A percentile compares a stretch with the other conserved stretches of the same genome.
Conservation (phyloP, 1,140 invertebrate genomes). For the Dufourea novaeangliae region DNA sequence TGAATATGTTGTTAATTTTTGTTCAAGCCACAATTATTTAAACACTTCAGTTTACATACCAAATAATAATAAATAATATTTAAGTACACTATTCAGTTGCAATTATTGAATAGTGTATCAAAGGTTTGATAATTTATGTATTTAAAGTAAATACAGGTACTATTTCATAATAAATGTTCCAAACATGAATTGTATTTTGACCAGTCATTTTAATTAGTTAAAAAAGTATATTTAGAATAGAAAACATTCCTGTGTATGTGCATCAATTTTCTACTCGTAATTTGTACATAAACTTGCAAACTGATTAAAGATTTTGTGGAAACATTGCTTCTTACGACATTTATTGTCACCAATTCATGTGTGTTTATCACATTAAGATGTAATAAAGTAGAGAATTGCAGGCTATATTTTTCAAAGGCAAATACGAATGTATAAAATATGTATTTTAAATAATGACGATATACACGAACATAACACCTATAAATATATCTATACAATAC, state of each 20-base stretch:
- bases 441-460: background rate
- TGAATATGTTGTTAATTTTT: constrained; percentile 2
- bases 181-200: constrained; percentile 37
- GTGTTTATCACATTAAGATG: background rate
- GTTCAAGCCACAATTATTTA: constrained; percentile 42
- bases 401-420: background rate
- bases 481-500: constrained; percentile 8
- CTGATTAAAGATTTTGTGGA: constrained; percentile 29
- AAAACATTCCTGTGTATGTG: background rate
- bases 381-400: background rate
- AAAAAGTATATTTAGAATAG: background rate
- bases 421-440: background rate
- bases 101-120: constrained; percentile 37
- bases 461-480: background rate
- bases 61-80: constrained; percentile 50
- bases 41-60: constrained; percentile 35
- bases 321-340: background rate
- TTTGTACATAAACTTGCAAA: constrained; percentile 27
- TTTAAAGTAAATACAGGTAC: constrained; percentile 40
- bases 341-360: background rate
- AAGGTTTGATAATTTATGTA: constrained; percentile 60
- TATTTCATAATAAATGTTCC: constrained; percentile 59
- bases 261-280: background rate
- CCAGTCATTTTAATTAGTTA: constrained; percentile 1
- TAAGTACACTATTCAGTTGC: constrained; percentile 19